Percentiles rank a stretch among this genome's conserved stretches.
Evolutionary conservation across 2,113 vertebrate genomes (phyloP).

Genomic region (Steatornis caripensis): DNA sequence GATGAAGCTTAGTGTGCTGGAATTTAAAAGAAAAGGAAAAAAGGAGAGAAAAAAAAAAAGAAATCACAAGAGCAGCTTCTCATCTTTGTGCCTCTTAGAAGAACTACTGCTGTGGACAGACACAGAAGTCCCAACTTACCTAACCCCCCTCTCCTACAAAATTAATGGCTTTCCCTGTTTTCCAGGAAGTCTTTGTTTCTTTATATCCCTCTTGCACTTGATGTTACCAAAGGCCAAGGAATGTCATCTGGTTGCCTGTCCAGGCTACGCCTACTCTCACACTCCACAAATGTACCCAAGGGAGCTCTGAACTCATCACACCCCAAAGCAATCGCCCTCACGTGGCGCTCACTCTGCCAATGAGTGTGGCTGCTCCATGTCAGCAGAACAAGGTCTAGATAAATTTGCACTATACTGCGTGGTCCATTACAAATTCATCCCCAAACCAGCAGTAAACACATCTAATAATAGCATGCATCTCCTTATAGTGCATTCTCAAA

Average conservation of each 20-base stretch:
- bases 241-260: background rate
- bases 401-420: background rate
- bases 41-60: background rate
- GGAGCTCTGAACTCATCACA: background rate
- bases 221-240: background rate
- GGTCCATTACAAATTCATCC: background rate
- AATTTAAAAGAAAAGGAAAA: background rate
- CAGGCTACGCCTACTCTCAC: background rate
- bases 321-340: rapidly evolving
- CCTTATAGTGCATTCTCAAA: background rate
- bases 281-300: background rate
- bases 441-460: background rate
- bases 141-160: background rate
- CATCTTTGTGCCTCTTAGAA: background rate
- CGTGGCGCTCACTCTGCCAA: background rate
- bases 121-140: background rate
- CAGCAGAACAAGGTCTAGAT: background rate
- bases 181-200: background rate
- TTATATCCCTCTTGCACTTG: background rate
- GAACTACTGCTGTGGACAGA: background rate
- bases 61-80: background rate
- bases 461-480: background rate
- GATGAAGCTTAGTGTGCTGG: background rate
- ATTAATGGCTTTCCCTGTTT: background rate
- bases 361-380: rapidly evolving